Conservation (phyloP, 2,797 vertebrate species). For the Esox masquinongy region DNA sequence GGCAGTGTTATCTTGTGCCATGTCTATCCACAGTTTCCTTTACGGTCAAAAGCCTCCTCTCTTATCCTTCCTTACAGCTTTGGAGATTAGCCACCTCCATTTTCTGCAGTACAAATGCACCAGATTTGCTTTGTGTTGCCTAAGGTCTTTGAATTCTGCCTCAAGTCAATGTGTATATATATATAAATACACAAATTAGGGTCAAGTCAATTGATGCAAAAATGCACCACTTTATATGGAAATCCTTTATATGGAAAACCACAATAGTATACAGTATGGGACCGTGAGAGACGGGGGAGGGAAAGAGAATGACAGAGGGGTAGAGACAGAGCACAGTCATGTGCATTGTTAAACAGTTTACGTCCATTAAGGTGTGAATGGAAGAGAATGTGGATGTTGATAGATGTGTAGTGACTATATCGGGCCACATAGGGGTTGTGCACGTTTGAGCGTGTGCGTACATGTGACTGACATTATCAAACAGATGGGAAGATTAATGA, state of each 20-base stretch:
- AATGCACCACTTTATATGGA: constrained; percentile 14
- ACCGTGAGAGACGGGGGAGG: not conserved
- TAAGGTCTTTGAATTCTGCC: not conserved
- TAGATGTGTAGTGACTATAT: not conserved
- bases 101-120: constrained; percentile 3
- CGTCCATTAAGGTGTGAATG: not conserved
- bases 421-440: not conserved
- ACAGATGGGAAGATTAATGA: constrained; percentile 20
- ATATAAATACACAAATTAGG: constrained; percentile 16
- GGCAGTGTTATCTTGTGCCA: not conserved
- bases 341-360: not conserved
- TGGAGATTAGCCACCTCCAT: constrained; percentile 2
- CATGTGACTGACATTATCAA: constrained; percentile 25
- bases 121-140: not conserved
- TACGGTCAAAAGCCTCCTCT: not conserved
- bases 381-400: not conserved
- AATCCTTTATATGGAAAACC: not conserved
- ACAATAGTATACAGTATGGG: too few species aligned
- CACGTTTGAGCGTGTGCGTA: not conserved
- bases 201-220: not conserved
- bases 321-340: not conserved
- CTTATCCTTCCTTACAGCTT: constrained; percentile 14
- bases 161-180: not conserved
- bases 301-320: not conserved
- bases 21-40: not conserved